A percentile compares a stretch with the other conserved stretches of the same genome.
These are phyloP conservation scores for Batillaria attramentaria DNA, from an alignment of 1,140 invertebrate genomes.

Conservation along the genomic window DNA sequence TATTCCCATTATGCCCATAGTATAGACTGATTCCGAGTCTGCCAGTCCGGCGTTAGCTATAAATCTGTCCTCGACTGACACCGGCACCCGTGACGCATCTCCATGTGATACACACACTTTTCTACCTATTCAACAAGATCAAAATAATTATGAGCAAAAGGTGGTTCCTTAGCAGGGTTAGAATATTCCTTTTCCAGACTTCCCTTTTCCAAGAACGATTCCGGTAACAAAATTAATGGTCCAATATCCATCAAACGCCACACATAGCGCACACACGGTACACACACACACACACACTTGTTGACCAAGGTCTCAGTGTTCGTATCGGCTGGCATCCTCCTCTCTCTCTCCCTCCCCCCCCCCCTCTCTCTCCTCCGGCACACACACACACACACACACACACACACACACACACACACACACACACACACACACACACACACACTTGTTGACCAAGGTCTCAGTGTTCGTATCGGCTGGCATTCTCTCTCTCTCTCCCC, in stretches of 20 bases:
- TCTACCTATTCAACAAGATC: neutral
- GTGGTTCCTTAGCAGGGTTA: neutral
- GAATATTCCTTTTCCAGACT: neutral
- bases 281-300: neutral
- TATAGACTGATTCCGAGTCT: no score
- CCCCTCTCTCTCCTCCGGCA: neutral
- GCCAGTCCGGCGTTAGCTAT: no score
- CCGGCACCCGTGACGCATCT: no score
- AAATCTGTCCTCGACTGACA: no score
- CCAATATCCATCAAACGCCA: neutral
- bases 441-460: no score
- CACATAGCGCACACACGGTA: neutral
- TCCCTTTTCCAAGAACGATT: neutral
- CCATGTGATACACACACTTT: neutral
- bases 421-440: neutral
- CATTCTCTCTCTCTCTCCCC: no score
- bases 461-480: no score
- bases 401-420: neutral
- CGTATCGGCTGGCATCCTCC: neutral
- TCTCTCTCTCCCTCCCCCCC: neutral
- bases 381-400: constrained; percentile 4
- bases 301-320: no score
- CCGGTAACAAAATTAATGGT: neutral
- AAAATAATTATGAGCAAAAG: neutral
- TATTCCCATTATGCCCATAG: no score